These are phyloP conservation scores for Neomonachus schauinslandi DNA, from an alignment of 2,113 vertebrate species.

Conservation along the genomic window DNA sequence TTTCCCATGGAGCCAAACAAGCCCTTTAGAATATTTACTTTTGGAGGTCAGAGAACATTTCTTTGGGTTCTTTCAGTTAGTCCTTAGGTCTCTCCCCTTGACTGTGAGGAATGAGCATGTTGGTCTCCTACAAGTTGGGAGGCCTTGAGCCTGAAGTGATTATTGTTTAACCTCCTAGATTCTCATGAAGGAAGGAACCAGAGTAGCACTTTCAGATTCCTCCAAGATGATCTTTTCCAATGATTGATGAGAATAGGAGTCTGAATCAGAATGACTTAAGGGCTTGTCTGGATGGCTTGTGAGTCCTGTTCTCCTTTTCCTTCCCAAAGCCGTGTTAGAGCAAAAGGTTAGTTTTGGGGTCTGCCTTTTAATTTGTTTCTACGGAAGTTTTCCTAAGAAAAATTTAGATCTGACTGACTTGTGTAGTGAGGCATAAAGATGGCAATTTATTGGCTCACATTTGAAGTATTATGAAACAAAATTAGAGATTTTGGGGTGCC, in stretches of 20 bases:
- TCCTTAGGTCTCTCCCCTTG: background rate
- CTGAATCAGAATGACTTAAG: background rate
- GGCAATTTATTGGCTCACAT: background rate
- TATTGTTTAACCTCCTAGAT: fast-evolving
- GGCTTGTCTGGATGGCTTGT: background rate
- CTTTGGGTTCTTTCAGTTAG: background rate
- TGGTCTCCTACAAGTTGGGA: background rate
- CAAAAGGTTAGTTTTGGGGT: background rate
- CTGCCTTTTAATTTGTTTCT: background rate
- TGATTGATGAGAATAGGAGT: background rate
- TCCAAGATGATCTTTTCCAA: background rate
- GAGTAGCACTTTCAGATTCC: background rate
- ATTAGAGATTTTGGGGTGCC: background rate
- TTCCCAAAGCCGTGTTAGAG: background rate
- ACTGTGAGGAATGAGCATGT: background rate
- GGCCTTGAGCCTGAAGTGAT: background rate
- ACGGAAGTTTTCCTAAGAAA: background rate
- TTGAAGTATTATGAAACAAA: background rate
- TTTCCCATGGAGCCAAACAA: background rate
- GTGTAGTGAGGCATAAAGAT: background rate
- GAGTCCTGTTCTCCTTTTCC: background rate
- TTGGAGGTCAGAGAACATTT: background rate
- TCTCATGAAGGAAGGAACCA: background rate
- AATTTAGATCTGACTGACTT: background rate
- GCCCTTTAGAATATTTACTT: background rate